Evolutionary conservation across 2,888 invertebrate species (phyloP).

Genomic region (Leucophora obtusa): DNA sequence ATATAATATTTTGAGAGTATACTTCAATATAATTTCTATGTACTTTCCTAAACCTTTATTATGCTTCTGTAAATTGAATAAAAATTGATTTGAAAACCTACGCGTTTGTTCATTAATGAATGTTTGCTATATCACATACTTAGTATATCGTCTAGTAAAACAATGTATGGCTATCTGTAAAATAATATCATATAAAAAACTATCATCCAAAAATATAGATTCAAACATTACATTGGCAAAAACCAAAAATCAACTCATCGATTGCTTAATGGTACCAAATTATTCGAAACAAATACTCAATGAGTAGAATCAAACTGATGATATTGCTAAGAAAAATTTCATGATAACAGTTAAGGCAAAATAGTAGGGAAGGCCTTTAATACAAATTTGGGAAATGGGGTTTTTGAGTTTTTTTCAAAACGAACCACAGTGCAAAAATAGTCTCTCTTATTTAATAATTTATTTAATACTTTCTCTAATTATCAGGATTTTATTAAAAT

Average conservation of each 20-base stretch:
- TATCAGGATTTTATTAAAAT: no score
- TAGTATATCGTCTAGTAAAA: not conserved
- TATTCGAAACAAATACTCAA: slow-evolving; percentile 27
- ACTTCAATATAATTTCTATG: no score
- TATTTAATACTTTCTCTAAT: no score
- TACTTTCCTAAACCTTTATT: slow-evolving; percentile 7
- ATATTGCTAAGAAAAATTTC: not conserved
- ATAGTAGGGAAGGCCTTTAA: no score
- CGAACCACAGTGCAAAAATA: no score
- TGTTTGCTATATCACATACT: slow-evolving; percentile 1
- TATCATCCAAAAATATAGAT: slow-evolving; percentile 17
- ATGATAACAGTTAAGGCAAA: not conserved
- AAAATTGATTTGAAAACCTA: slow-evolving; percentile 57
- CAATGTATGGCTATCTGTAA: slow-evolving; percentile 40
- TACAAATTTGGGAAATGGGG: no score
- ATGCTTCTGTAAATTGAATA: slow-evolving; percentile 42
- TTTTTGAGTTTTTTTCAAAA: no score
- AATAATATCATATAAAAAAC: slow-evolving; percentile 40
- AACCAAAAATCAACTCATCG: slow-evolving; percentile 7
- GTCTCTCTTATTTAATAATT: no score
- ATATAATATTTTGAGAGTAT: no score
- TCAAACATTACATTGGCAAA: slow-evolving; percentile 16
- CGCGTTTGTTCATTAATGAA: slow-evolving; percentile 48
- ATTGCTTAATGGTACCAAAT: slow-evolving; percentile 42
- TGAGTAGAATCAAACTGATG: slow-evolving; percentile 36